Conservation (phyloP, 2,113 vertebrate genomes). For the Capricornis sumatraensis region DNA sequence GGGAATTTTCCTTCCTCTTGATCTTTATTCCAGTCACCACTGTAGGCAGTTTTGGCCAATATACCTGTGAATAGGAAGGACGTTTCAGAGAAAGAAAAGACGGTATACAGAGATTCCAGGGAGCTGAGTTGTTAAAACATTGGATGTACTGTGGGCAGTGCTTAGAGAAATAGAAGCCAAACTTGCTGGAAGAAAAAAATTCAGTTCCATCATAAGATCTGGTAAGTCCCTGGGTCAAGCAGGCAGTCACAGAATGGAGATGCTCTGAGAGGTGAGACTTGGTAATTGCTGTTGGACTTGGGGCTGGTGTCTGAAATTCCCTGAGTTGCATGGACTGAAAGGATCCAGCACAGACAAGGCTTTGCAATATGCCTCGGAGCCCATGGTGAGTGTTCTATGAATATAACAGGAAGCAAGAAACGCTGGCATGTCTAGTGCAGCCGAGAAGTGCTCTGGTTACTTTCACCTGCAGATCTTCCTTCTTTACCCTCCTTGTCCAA, state of each 20-base stretch:
- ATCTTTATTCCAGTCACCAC: neutral
- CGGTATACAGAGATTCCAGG: neutral
- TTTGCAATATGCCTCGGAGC: neutral
- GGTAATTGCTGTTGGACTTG: neutral
- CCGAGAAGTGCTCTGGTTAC: neutral
- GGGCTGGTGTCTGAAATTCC: neutral
- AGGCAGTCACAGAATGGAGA: neutral
- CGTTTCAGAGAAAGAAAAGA: neutral
- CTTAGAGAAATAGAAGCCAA: neutral
- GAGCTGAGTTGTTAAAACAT: neutral
- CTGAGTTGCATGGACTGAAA: neutral
- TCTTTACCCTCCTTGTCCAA: neutral
- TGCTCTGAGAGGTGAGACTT: neutral
- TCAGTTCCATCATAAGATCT: neutral
- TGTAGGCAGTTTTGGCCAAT: neutral
- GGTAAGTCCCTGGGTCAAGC: neutral
- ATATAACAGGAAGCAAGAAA: neutral
- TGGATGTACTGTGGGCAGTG: neutral
- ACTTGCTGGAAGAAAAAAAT: neutral
- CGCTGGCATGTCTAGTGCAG: neutral
- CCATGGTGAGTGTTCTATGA: neutral
- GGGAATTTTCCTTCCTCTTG: neutral
- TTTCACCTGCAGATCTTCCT: neutral
- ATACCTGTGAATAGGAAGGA: neutral
- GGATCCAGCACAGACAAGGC: neutral